Percentiles rank a stretch among this genome's conserved stretches.
phyloP scores from a whole-genome alignment of 2,113 vertebrate species.

The Muscicapa adusta region DNA sequence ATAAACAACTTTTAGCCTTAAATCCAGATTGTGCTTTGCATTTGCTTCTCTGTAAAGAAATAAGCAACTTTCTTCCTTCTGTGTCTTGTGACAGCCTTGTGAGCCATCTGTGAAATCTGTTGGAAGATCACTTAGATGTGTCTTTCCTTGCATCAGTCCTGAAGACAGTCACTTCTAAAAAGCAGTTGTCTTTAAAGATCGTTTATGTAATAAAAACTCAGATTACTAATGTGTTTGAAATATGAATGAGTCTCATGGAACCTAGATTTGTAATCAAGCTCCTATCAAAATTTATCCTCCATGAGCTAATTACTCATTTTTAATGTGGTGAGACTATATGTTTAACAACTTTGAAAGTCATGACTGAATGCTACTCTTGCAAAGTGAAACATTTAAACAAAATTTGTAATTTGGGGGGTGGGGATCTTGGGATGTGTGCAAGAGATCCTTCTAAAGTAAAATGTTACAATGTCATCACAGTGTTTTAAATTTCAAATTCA shows the following conservation, averaged over 20 bases:
- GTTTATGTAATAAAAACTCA: background rate
- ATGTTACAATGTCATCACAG: background rate
- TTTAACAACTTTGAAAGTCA: background rate
- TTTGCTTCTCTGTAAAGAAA: background rate
- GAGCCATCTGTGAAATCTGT: constrained; percentile 29
- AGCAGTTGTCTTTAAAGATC: background rate
- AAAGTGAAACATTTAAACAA: background rate
- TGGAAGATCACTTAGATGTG: background rate
- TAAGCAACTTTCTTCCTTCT: background rate
- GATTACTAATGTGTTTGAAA: background rate
- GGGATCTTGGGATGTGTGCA: background rate
- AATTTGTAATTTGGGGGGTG: background rate
- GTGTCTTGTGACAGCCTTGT: constrained; percentile 18
- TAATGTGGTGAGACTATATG: background rate
- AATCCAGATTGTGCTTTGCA: background rate
- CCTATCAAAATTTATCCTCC: background rate
- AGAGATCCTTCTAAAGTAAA: background rate
- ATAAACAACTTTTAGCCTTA: background rate
- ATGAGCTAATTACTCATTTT: background rate
- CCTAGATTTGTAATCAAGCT: background rate
- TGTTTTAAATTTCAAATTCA: background rate
- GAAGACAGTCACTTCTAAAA: background rate
- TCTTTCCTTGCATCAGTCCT: background rate
- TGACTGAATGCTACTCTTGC: background rate
- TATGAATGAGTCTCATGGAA: background rate